Percentiles rank a stretch among this genome's conserved stretches.
phyloP scores from a whole-genome alignment of 2,888 invertebrate genomes.

The Dysmachus trigonus region DNA sequence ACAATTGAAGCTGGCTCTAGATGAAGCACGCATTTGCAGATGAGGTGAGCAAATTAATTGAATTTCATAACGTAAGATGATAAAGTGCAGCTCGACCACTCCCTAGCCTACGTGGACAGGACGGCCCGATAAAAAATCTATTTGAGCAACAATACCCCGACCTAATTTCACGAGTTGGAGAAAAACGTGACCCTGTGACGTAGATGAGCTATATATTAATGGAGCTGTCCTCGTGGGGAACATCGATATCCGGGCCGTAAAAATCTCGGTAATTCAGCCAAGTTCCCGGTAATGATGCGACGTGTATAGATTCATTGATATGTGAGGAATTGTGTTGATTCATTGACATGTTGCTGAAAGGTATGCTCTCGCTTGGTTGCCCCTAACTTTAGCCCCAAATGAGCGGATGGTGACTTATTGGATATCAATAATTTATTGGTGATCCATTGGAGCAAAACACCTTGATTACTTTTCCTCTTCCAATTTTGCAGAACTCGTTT shows the following conservation, averaged over 20 bases:
- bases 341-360: not conserved
- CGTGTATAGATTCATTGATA: not conserved
- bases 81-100: not conserved
- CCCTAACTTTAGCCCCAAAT: not conserved
- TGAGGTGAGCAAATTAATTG: conserved; percentile 24
- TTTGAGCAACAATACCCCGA: not conserved
- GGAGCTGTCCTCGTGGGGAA: not conserved
- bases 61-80: conserved; percentile 32
- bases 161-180: not conserved
- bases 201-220: not conserved
- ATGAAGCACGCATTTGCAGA: not conserved
- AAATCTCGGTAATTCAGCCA: not conserved
- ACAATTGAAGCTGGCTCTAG: not conserved
- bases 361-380: not conserved
- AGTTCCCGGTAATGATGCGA: not conserved
- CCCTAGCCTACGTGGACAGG: not conserved
- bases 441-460: not conserved
- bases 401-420: not conserved
- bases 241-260: not conserved
- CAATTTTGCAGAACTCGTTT: not conserved
- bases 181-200: not conserved
- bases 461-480: conserved; percentile 4
- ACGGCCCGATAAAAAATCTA: not conserved
- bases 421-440: not conserved
- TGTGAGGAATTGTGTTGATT: not conserved